Percentiles rank a stretch among this genome's conserved stretches.
Conservation (phyloP, 2,797 vertebrate species). For the Rhabdomys pumilio region DNA sequence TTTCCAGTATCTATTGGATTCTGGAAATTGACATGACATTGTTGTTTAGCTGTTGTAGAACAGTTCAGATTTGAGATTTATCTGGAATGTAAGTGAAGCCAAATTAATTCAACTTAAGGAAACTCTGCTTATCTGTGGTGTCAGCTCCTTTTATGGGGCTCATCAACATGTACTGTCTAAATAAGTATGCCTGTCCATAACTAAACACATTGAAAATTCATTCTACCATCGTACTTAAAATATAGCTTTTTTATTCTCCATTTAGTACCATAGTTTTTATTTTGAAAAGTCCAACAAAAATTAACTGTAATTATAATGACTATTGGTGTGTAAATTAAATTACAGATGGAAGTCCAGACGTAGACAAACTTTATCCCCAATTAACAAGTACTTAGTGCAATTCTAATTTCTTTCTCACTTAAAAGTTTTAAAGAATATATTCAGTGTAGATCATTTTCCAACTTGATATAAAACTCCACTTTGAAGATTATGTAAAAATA, state of each 20-base stretch:
- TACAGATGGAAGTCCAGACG: neutral
- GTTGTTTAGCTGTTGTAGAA: neutral
- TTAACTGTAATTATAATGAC: neutral
- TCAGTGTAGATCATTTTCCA: neutral
- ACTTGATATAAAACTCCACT: neutral
- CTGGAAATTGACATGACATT: neutral
- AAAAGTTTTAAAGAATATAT: neutral
- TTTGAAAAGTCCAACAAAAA: neutral
- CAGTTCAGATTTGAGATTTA: neutral
- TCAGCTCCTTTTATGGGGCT: neutral
- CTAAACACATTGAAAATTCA: neutral
- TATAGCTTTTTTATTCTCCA: neutral
- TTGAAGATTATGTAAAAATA: slow-evolving; percentile 1
- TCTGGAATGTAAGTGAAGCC: neutral
- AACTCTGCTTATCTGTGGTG: neutral
- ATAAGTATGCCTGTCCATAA: neutral
- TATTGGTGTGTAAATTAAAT: neutral
- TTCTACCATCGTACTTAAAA: neutral
- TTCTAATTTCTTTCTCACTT: neutral
- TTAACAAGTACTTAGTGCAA: neutral
- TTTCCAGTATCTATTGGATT: neutral
- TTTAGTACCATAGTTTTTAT: neutral
- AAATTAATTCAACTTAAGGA: neutral
- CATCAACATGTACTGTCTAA: neutral
- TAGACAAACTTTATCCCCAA: neutral